Base-by-base conservation (phyloP, 1,140 invertebrate species). In the Mya arenaria region DNA sequence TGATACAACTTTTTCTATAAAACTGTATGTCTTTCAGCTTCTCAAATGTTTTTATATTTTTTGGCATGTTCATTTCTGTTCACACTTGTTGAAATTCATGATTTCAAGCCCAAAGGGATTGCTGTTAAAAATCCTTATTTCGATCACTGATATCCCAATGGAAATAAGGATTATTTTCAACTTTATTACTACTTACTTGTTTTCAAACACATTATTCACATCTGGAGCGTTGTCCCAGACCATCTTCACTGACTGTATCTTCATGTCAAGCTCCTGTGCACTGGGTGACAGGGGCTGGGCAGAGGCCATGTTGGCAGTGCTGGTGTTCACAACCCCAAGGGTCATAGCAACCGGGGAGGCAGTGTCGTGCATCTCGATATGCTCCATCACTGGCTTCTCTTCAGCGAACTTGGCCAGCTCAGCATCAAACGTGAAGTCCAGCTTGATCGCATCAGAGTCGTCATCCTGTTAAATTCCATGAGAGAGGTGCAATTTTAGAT, bases 171-270 rank as follows among this genome's bases (percentile, higher is more conserved):
- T n/a, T n/a, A n/a, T n/a, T n/a, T n/a, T n/a, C n/a, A n/a, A n/a
- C n/a, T n/a, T n/a, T n/a, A n/a, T n/a, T n/a, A 56, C 10, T 4
- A 78, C 94, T 91, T 73, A 93, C 93, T 82, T 92, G 85, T 96
- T 95, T 73, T 96, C 96, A 63, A 96, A 94, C 48, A 85, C 85
- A 81, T 77, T 81, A 28, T 44, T 62, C 93, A 95, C 94, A 6
- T 95, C 93, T 17, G 95, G 94, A 52, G n/a, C n/a, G n/a, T 94
- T 94, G 86, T 97, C 96, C 96, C 96, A 97, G 15, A 94, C 94
- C 92, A 97, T 98, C 92, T 98, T 98, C 4, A 98, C 97, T 69
- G 97, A 97, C 8, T 97, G 97, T 86, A 98, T 98, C 93, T 99
- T 98, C 91, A 97, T 94, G 93, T 98, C 97, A 15, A 99, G 94